Percentiles rank a stretch among this genome's conserved stretches.
These are phyloP conservation scores for Hozukius guyotensis DNA, from an alignment of 2,797 vertebrate genomes.

Conservation along the genomic window DNA sequence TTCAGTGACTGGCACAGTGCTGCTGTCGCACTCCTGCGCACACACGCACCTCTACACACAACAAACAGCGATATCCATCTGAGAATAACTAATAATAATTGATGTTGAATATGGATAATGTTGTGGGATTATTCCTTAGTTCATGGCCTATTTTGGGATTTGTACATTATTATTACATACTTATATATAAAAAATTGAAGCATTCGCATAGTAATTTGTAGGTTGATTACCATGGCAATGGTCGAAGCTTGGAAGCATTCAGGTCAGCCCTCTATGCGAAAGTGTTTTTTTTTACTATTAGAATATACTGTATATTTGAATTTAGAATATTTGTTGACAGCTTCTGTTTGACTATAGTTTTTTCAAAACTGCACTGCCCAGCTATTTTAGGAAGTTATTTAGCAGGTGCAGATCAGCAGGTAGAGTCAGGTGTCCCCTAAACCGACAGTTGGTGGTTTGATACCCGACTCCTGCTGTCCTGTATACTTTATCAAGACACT, in stretches of 20 bases:
- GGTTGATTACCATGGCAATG: neutral
- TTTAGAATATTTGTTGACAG: neutral
- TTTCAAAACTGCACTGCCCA: neutral
- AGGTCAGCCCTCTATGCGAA: neutral
- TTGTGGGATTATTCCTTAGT: neutral
- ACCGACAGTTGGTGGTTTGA: neutral
- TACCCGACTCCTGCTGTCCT: neutral
- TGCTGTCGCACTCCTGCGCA: neutral
- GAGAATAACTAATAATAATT: neutral
- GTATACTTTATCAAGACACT: neutral
- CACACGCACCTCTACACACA: neutral
- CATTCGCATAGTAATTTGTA: neutral
- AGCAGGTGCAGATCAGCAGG: neutral
- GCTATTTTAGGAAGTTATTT: neutral
- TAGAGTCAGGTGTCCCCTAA: neutral
- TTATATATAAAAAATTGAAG: neutral
- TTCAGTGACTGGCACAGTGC: neutral
- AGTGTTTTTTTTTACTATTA: neutral
- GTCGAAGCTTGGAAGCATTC: neutral
- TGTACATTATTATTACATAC: neutral
- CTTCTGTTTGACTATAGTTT: neutral
- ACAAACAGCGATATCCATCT: neutral
- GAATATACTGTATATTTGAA: neutral
- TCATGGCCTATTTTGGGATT: neutral
- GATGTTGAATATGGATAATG: neutral